These are phyloP conservation scores for Hetaerina titia DNA, from an alignment of 2,888 invertebrate species.

Conservation along the genomic window DNA sequence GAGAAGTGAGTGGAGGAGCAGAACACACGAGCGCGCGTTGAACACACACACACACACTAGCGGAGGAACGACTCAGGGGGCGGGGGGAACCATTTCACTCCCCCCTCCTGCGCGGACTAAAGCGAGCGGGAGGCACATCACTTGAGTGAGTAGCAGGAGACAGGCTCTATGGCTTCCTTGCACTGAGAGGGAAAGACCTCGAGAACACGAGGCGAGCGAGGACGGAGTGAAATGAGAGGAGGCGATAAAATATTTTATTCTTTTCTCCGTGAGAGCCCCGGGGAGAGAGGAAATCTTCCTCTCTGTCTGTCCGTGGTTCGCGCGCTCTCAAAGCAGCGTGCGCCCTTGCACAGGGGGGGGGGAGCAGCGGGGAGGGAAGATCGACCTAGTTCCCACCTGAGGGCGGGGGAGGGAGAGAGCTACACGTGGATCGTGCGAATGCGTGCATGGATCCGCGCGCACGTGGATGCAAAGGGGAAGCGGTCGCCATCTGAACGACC, in stretches of 20 bases:
- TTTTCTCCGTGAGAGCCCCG: neutral
- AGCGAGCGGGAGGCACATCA: neutral
- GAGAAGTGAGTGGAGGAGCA: neutral
- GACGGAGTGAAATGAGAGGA: neutral
- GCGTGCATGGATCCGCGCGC: neutral
- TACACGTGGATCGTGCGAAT: neutral
- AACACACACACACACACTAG: too few relatives aligned
- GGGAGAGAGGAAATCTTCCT: neutral
- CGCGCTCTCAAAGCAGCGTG: neutral
- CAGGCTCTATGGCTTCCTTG: too few relatives aligned
- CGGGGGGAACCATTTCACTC: neutral
- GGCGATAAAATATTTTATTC: neutral
- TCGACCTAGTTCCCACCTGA: neutral
- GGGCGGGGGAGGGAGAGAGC: neutral
- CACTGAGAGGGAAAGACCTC: neutral
- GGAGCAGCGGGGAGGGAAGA: neutral
- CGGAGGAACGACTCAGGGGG: neutral
- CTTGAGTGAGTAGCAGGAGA: slow-evolving; percentile 7
- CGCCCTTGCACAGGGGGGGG: neutral
- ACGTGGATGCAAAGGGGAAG: neutral
- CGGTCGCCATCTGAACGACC: neutral
- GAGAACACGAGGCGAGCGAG: neutral
- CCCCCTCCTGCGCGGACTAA: neutral
- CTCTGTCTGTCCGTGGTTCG: too few relatives aligned
- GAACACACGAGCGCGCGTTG: too few relatives aligned